Base-by-base conservation (phyloP, 2,888 invertebrate genomes). In the Ypsolopha sequella region DNA sequence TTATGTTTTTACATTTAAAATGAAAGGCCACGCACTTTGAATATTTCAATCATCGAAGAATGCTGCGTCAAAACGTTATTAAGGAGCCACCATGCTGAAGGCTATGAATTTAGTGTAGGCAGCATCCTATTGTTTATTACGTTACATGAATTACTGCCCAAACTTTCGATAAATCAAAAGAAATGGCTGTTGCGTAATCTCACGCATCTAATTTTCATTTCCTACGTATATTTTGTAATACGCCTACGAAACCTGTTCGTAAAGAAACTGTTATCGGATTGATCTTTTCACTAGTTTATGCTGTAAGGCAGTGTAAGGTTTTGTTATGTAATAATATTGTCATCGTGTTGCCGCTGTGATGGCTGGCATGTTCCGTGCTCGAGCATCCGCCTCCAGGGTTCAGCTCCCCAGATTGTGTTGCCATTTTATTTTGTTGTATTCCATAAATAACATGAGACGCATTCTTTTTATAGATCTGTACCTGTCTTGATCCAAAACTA, bases 311-410 rank as follows among this genome's bases (percentile, higher is more conserved):
- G 24, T 24, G 2, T 24, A 24, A 24, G 24, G 24, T 24, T 24
- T 48, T 53, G 53, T 63, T 63, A 62, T 54, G 59, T 59, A 63
- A 63, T 55, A 47, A 14, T 52, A 41, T 49, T 49, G 49, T 49
- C 49, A 49, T 41, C 49, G 49, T 14, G 14, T 24, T 24, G 24
- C 24, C 24, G 41, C 33, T 10, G 46, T 33, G 33, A 8, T 7
- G 49, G 41, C 33, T 10, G 41, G 33, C 39, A 39, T 43, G 47
- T 36, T 47, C 47, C 36, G 47, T 36, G 36, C 14, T 51, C 41
- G 50, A 51, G 55, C 55, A 60, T 62, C 60, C 60, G 35, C 46
- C 46, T 33, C 34, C 35, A 46, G 34, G 46, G 36, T 46, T 36
- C 43, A 14, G 13, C 8, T 36, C 36, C 14, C 47, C 36, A 36